A percentile compares a stretch with the other conserved stretches of the same genome.
Evolutionary conservation across 2,797 vertebrate species (phyloP).

Genomic region (Pseudochromis fuscus): DNA sequence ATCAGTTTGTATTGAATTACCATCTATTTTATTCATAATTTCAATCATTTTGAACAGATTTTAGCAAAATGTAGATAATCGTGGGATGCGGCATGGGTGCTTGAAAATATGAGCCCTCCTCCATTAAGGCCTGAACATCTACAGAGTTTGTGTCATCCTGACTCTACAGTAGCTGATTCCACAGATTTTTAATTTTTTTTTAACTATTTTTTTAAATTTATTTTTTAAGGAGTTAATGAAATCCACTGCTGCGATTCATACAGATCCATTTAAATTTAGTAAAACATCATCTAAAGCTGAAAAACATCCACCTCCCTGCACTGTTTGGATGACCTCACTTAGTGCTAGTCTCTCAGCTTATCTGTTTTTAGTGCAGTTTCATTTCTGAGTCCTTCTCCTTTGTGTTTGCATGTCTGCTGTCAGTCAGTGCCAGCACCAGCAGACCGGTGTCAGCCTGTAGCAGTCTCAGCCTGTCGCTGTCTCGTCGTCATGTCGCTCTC

Average conservation of each 20-base stretch:
- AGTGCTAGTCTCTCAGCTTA: conserved; percentile 1
- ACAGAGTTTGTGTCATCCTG: background rate
- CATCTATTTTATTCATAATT: too few species aligned
- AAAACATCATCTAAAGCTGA: background rate
- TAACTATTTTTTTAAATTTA: too few species aligned
- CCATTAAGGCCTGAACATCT: background rate
- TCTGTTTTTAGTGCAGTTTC: conserved; percentile 15
- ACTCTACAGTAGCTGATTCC: background rate
- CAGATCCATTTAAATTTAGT: background rate
- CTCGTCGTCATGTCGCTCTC: conserved; percentile 40
- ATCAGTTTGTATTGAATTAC: too few species aligned
- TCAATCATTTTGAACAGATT: too few species aligned
- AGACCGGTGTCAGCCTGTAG: conserved; percentile 72
- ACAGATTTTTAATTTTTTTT: too few species aligned
- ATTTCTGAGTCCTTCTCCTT: conserved; percentile 34
- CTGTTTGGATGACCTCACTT: background rate
- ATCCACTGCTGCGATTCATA: too few species aligned
- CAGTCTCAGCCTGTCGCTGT: conserved; percentile 60
- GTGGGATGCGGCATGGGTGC: too few species aligned
- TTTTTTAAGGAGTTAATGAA: too few species aligned
- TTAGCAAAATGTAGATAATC: too few species aligned
- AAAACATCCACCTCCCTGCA: background rate
- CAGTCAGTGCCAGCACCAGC: conserved; percentile 32
- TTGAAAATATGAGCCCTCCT: too few species aligned
- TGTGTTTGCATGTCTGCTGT: conserved; percentile 34